phyloP scores from a whole-genome alignment of 1,140 invertebrate genomes.

The Diachasmimorpha longicaudata region DNA sequence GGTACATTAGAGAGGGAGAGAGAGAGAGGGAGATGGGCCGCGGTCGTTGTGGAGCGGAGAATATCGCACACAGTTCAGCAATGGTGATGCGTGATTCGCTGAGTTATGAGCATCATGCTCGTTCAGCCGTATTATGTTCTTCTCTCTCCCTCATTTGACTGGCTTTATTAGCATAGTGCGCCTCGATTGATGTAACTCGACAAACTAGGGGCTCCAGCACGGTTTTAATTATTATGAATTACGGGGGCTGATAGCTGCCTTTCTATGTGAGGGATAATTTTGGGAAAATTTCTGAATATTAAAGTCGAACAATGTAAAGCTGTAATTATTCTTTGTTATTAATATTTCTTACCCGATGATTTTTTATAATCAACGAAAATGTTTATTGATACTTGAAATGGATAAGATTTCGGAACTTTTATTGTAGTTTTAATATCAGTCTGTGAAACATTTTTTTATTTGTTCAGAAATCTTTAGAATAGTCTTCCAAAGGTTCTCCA shows the following conservation, averaged over 20 bases:
- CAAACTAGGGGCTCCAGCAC: neutral
- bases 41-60: neutral
- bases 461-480: no score
- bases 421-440: no score
- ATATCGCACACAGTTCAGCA: neutral
- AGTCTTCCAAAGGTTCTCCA: no score
- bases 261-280: neutral
- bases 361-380: no score
- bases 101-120: conserved; percentile 25
- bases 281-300: neutral
- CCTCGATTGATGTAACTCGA: conserved; percentile 4
- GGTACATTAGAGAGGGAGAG: neutral
- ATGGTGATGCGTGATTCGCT: conserved; percentile 19
- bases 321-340: no score
- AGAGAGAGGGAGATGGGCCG: neutral
- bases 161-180: neutral
- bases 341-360: no score
- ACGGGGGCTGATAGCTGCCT: neutral
- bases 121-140: neutral
- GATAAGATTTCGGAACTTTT: no score
- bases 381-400: no score
- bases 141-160: neutral
- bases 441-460: no score
- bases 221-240: neutral
- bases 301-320: no score